Percentiles rank a stretch among this genome's conserved stretches.
phyloP scores from a whole-genome alignment of 1,140 invertebrate genomes.

The Rhagoletis pomonella region DNA sequence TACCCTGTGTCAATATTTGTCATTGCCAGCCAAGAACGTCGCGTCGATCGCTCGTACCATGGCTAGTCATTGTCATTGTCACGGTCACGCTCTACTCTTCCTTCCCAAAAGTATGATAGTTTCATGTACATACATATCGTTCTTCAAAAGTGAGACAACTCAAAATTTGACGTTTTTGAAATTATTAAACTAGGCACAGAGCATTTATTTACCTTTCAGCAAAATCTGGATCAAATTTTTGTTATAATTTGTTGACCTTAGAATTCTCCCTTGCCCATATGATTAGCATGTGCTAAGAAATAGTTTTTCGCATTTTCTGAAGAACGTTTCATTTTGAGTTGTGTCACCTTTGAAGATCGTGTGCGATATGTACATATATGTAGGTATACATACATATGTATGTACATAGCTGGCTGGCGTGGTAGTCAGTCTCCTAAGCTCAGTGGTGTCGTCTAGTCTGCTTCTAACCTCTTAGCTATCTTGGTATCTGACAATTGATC shows the following conservation, averaged over 20 bases:
- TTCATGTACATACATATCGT: not conserved
- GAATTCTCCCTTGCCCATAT: too few species aligned
- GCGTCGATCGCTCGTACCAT: not conserved
- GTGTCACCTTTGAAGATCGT: too few species aligned
- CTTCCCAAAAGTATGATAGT: not conserved
- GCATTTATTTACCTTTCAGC: too few species aligned
- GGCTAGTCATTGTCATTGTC: conserved; percentile 42
- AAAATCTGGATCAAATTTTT: too few species aligned
- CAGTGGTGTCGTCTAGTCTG: conserved; percentile 24
- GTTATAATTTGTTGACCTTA: not conserved
- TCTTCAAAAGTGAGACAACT: too few species aligned
- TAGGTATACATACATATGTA: too few species aligned
- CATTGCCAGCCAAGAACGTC: not conserved
- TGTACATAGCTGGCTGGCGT: not conserved
- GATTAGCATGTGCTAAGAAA: too few species aligned
- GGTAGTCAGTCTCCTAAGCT: not conserved
- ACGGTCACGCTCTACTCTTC: conserved; percentile 5
- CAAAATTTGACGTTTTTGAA: too few species aligned
- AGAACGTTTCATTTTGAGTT: too few species aligned
- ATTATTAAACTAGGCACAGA: too few species aligned
- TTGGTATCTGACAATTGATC: conserved; percentile 24
- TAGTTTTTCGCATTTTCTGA: too few species aligned
- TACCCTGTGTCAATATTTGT: conserved; percentile 2
- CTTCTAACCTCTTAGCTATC: not conserved
- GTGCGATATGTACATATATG: too few species aligned